Evolutionary conservation across 1,140 invertebrate genomes (phyloP), one percentile per base, ranked within the genome.

Genomic region (Bemisia tabaci): DNA sequence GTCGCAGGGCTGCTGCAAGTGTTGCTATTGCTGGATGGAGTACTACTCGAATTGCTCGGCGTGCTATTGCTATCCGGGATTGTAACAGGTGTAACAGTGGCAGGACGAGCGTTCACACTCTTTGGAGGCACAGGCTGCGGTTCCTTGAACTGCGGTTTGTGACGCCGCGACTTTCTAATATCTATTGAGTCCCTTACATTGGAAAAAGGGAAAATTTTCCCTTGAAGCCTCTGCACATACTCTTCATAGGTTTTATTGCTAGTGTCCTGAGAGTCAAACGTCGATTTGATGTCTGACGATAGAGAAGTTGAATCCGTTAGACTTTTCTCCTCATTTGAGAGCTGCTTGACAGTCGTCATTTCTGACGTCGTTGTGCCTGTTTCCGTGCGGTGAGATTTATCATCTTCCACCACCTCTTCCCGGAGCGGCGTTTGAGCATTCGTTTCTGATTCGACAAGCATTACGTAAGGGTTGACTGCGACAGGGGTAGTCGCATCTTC

Each of bases 131-230:
- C 33, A 9, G 33, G 33, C 17, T 48, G 33, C 5, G 33, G 33
- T 17, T 48, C 33, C 17, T 48, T 48, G 17, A 48, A 48, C 5
- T 5, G 5, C 17, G 33, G 33, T 48, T 48, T 48, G 27, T 64
- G 61, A 65, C 69, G 70, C 60, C 82, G 79, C 1, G 85, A 84
- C 73, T 87, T 88, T 65, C 84, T 77, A 0, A 87, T 77, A 72
- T 88, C 87, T 26, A 88, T 83, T 0, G 86, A 87, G 73, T 88
- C 86, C 71, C 84, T 82, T 0, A 80, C 84, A 71, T 86, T 88
- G 62, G 84, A 83, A 67, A 89, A 89, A 69, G 88, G 85, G 1
- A 85, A 82, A 61, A 87, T 84, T 73, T 86, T 82, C 25, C 84
- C 86, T 72, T 88, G 84, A 25, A 89, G 72, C 24, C 84, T 77